These are phyloP conservation scores for Elysia chlorotica DNA, from an alignment of 1,140 invertebrate species.

Conservation along the genomic window DNA sequence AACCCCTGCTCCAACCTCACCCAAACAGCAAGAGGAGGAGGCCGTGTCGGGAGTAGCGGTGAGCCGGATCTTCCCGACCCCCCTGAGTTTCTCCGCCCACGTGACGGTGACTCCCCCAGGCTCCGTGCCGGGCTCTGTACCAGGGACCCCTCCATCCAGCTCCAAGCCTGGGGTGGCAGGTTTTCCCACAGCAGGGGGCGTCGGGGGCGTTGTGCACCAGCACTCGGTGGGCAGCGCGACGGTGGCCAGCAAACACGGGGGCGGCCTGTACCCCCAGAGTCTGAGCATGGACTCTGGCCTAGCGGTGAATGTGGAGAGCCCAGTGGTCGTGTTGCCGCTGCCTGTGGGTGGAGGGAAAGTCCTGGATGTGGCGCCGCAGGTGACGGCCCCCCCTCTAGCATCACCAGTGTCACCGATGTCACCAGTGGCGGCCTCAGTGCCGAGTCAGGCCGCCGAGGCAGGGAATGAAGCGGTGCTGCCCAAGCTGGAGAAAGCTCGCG, in stretches of 20 bases:
- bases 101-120: not conserved
- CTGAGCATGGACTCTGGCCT: not conserved
- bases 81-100: not conserved
- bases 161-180: not conserved
- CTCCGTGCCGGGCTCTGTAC: not conserved
- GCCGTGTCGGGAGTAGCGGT: not conserved
- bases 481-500: slow-evolving; percentile 18
- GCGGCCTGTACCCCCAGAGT: not conserved
- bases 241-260: not conserved
- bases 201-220: not conserved
- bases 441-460: slow-evolving; percentile 1
- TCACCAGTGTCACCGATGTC: not conserved
- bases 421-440: not conserved
- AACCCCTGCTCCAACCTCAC: not conserved
- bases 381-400: not conserved
- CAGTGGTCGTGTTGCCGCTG: slow-evolving; percentile 7
- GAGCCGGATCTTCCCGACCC: not conserved
- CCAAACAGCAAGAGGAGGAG: not conserved
- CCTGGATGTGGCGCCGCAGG: not conserved
- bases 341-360: not conserved
- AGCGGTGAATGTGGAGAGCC: slow-evolving; percentile 11
- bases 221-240: not conserved
- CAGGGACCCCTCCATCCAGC: not conserved
- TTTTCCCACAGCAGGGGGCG: not conserved
- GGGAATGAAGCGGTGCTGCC: slow-evolving; percentile 17